These are phyloP conservation scores for Phoeniculus purpureus DNA, from an alignment of 2,797 vertebrate genomes.

Conservation along the genomic window DNA sequence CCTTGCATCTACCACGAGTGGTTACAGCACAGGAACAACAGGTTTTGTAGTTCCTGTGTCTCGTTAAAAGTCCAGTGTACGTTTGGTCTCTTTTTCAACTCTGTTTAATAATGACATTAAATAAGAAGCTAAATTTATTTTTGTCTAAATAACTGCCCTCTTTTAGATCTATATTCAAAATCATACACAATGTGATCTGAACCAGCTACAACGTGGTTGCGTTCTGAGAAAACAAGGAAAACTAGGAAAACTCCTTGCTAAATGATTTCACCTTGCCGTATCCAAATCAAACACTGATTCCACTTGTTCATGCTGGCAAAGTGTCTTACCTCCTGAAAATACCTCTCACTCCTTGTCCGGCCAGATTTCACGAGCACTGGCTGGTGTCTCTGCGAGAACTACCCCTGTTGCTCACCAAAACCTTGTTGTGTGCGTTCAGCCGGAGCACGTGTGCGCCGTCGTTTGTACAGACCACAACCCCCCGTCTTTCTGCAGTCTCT, in stretches of 20 bases:
- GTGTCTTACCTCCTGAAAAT: not conserved
- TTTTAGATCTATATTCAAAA: not conserved
- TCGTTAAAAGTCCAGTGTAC: not conserved
- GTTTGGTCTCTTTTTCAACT: not conserved
- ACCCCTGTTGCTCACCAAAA: not conserved
- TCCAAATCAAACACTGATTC: not conserved
- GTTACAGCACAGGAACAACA: not conserved
- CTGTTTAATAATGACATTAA: not conserved
- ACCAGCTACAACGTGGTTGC: not conserved
- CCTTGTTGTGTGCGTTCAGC: not conserved
- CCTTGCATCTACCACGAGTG: not conserved
- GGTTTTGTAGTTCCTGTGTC: not conserved
- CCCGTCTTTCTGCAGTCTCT: constrained; percentile 8
- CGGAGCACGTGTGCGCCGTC: not conserved
- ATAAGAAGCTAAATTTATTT: not conserved
- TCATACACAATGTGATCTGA: not conserved
- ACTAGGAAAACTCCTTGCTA: not conserved
- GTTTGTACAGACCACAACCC: not conserved
- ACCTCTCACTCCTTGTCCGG: not conserved
- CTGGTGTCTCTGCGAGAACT: not conserved
- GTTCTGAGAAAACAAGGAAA: not conserved
- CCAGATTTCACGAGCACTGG: not conserved
- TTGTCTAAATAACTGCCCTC: not conserved
- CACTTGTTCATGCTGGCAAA: not conserved
- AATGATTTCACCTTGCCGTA: not conserved